Conservation (phyloP, 1,140 invertebrate species). For the Neotoxoptera formosana region DNA sequence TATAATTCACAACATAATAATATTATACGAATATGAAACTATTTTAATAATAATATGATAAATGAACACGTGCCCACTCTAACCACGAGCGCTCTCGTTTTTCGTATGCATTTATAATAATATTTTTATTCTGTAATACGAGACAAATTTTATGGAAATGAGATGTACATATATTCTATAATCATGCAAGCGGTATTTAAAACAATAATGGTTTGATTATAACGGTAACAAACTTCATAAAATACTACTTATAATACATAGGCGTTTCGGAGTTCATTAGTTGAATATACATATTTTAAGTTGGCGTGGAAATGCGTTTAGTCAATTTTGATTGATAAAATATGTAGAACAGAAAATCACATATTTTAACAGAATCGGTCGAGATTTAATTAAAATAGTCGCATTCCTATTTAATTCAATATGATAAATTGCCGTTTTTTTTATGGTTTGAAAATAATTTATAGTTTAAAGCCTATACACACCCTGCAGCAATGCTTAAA, state of each 20-base stretch:
- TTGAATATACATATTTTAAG: background rate
- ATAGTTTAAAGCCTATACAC: background rate
- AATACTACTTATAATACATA: background rate
- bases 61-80: background rate
- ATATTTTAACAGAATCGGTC: background rate
- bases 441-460: conserved; percentile 26
- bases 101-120: background rate
- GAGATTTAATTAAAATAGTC: background rate
- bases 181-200: background rate
- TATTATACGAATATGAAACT: background rate
- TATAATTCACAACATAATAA: background rate
- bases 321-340: background rate
- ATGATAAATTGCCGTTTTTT: background rate
- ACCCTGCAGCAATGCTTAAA: background rate
- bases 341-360: background rate
- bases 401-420: background rate
- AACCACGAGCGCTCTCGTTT: background rate
- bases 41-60: background rate
- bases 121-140: background rate
- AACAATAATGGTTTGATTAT: background rate
- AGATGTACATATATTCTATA: too few species aligned
- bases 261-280: background rate
- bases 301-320: background rate
- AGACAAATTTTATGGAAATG: background rate
- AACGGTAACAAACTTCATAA: background rate